Evolutionary conservation across 2,888 invertebrate genomes (phyloP), one percentile per base, ranked within the genome.

Genomic region (Campoplex nolae): DNA sequence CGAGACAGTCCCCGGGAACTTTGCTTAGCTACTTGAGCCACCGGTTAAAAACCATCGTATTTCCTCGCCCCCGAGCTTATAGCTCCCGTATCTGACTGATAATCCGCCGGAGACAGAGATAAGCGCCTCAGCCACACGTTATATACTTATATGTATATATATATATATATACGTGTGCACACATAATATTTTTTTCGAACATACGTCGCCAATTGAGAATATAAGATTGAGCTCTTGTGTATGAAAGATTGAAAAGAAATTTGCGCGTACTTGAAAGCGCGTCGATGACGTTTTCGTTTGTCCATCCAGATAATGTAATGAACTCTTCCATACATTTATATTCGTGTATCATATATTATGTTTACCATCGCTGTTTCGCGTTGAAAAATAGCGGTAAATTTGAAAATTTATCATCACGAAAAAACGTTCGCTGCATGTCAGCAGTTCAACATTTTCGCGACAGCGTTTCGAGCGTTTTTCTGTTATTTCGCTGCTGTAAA

Each of bases 61-160:
- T 32, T 32, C 62, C 62, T 32, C 62, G 28, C 16, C 62, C 51
- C 23, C 62, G 82, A 45, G 74, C 68, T 75, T 75, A 80, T 51
- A 73, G 62, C 71, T 54, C 18, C 67, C 48, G 45, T 56, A 75
- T 82, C 75, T 75, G 45, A 42, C 82, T 68, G 75, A 82, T 62
- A 62, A 62, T 32, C 32, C 62, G 62, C 4, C 13, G 32, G 13
- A 13, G 62, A 13, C 28, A 62, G 13, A 62, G 62, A 62, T 62
- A 62, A 62, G 13, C 62, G 58, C 28, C 1, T 58, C 58, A 28
- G 28, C 28, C 3, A 51, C 58, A 13, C 28, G 28, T 28, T 28
- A 58, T 58, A 28, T 28, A 58, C 23, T 23, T 23, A 23, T 23
- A 23, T 23, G 23, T 23, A 23, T 23, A 23, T 23, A 23, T 23